phyloP scores from a whole-genome alignment of 35 echinoderm and acorn worm genomes.

The Strongylocentrotus purpuratus region DNA sequence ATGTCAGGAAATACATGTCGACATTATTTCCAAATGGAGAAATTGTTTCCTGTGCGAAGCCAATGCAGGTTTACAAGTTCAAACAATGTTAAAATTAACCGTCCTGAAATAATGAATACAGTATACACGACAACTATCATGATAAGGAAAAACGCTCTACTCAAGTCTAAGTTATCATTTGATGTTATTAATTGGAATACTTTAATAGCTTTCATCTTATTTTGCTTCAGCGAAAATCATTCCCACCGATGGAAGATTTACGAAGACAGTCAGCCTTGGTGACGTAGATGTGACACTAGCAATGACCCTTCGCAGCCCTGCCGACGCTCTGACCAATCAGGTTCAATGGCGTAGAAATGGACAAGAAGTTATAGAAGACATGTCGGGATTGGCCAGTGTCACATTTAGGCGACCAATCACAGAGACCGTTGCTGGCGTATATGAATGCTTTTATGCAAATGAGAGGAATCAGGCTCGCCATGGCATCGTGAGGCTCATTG shows the following conservation, averaged over 20 bases:
- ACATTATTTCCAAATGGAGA: too few species aligned
- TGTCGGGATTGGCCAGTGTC: slow-evolving; percentile 13
- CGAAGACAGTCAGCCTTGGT: slow-evolving; percentile 65
- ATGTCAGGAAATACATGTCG: too few species aligned
- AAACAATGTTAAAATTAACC: too few species aligned
- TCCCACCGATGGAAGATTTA: slow-evolving; percentile 54
- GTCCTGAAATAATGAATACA: too few species aligned
- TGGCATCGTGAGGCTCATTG: slow-evolving; percentile 65
- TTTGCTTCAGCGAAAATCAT: slow-evolving; percentile 55
- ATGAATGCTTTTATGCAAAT: slow-evolving; percentile 57
- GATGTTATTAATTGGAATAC: neutral
- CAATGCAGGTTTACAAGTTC: too few species aligned
- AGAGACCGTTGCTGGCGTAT: slow-evolving; percentile 55
- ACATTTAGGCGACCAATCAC: slow-evolving; percentile 54
- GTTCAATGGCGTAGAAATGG: slow-evolving; percentile 61
- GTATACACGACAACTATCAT: too few species aligned
- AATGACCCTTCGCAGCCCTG: slow-evolving; percentile 19
- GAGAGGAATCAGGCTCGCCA: slow-evolving; percentile 57
- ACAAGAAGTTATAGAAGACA: neutral
- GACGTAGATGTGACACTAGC: slow-evolving; percentile 58
- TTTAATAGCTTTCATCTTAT: neutral
- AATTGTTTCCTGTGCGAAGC: too few species aligned
- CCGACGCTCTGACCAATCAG: neutral
- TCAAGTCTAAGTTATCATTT: neutral
- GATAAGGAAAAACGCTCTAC: too few species aligned